These are phyloP conservation scores for Drosophila chauvacae DNA, from an alignment of 1,140 invertebrate species.

Conservation along the genomic window DNA sequence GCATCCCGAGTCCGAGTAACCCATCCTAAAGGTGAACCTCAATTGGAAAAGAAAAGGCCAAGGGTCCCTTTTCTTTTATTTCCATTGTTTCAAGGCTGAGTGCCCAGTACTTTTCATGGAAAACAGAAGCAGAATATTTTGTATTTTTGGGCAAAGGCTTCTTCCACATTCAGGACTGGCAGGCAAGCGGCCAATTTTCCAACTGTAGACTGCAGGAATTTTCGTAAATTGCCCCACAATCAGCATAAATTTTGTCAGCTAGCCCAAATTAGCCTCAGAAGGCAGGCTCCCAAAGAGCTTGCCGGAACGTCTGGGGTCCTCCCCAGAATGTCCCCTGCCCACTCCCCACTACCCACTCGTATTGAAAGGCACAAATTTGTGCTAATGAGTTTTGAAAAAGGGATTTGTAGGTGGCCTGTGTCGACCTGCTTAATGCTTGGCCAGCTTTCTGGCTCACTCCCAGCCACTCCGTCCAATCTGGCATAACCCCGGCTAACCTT, in stretches of 20 bases:
- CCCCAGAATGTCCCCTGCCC: neutral
- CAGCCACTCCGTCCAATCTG: slow-evolving; percentile 3
- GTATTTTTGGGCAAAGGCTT: slow-evolving; percentile 35
- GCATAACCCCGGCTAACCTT: slow-evolving; percentile 34
- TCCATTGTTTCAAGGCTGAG: slow-evolving; percentile 72
- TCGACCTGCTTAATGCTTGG: slow-evolving; percentile 67
- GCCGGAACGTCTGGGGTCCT: neutral
- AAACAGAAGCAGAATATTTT: slow-evolving; percentile 45
- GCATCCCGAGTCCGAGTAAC: neutral
- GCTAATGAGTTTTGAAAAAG: slow-evolving; percentile 82
- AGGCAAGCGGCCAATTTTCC: slow-evolving; percentile 61
- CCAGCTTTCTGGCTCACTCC: slow-evolving; percentile 56
- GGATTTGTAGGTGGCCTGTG: slow-evolving; percentile 62
- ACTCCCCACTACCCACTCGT: slow-evolving; percentile 22
- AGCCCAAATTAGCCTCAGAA: slow-evolving; percentile 47
- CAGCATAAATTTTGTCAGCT: slow-evolving; percentile 77
- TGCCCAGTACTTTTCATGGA: slow-evolving; percentile 56
- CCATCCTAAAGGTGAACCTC: neutral
- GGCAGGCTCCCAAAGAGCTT: slow-evolving; percentile 10
- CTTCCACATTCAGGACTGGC: slow-evolving; percentile 28
- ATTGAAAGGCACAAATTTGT: slow-evolving; percentile 81
- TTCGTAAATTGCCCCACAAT: slow-evolving; percentile 80
- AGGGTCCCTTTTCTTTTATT: slow-evolving; percentile 34
- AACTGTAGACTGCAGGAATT: slow-evolving; percentile 57
- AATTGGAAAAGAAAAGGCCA: slow-evolving; percentile 45